These are phyloP conservation scores for Excalfactoria chinensis DNA, from an alignment of 2,113 vertebrate genomes.

Conservation along the genomic window DNA sequence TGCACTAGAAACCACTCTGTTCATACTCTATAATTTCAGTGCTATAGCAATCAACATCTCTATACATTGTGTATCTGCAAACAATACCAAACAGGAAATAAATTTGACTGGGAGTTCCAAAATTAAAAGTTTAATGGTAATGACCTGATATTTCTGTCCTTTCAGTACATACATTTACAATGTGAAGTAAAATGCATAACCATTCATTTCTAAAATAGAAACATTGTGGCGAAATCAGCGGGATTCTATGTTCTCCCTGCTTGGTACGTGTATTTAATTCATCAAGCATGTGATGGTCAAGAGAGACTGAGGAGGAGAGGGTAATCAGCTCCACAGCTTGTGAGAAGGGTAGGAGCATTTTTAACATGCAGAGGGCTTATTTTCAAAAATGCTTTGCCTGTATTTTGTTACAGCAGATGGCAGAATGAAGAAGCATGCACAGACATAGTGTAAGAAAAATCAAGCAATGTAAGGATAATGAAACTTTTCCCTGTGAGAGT, in stretches of 20 bases:
- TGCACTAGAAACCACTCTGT: conserved; percentile 21
- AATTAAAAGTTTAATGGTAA: conserved; percentile 40
- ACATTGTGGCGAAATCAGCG: conserved; percentile 28
- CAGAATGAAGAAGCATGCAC: conserved; percentile 24
- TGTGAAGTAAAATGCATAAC: fast-evolving
- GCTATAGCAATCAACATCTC: conserved; percentile 10
- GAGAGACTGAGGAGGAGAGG: not conserved
- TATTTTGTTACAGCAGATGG: conserved; percentile 56
- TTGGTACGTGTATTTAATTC: not conserved
- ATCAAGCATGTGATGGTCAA: not conserved
- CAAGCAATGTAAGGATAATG: not conserved
- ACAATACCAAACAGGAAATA: conserved; percentile 53
- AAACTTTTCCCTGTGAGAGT: conserved; percentile 27
- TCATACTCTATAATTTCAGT: conserved; percentile 1
- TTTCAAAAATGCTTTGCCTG: conserved; percentile 36
- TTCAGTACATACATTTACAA: not conserved
- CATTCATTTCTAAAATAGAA: conserved; percentile 27
- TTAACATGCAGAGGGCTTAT: conserved; percentile 8
- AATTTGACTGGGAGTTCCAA: conserved; percentile 21
- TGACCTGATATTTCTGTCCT: conserved; percentile 42
- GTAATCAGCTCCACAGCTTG: conserved; percentile 9
- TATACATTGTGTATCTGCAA: not conserved
- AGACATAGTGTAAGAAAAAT: conserved; percentile 32
- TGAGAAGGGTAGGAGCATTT: not conserved
- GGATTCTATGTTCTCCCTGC: conserved; percentile 1